Percentiles rank a stretch among this genome's conserved stretches.
Conservation (phyloP, 2,113 vertebrate species). For the Plestiodon gilberti region DNA sequence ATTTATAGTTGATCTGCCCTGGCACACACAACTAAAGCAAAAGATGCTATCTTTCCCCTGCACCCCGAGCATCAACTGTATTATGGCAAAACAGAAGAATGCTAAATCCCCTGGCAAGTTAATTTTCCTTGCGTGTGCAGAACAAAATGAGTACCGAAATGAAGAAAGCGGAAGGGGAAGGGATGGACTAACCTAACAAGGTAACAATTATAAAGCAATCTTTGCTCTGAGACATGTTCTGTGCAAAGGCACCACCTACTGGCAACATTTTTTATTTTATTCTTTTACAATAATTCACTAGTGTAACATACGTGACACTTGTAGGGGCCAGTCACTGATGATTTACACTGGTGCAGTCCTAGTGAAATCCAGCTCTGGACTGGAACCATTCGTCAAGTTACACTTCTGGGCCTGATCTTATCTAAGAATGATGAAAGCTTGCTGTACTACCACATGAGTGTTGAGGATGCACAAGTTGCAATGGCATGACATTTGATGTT, state of each 20-base stretch:
- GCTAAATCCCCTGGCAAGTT: not conserved
- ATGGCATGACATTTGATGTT: not conserved
- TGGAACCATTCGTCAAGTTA: not conserved
- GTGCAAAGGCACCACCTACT: conserved; percentile 81
- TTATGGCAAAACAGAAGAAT: not conserved
- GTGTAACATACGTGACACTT: not conserved
- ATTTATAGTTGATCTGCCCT: not conserved
- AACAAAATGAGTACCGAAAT: conserved; percentile 1
- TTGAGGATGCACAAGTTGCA: not conserved
- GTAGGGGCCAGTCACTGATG: not conserved
- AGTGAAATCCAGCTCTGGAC: conserved; percentile 4
- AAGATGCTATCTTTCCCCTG: not conserved
- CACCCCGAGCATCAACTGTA: not conserved
- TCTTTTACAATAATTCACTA: not conserved
- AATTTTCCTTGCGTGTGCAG: not conserved
- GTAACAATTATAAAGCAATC: not conserved
- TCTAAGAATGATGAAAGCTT: not conserved
- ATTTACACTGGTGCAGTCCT: not conserved
- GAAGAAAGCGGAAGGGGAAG: conserved; percentile 20
- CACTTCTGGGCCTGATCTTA: not conserved
- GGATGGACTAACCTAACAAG: conserved; percentile 2
- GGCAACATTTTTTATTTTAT: conserved; percentile 58
- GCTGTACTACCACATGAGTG: not conserved
- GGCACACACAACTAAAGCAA: conserved; percentile 38
- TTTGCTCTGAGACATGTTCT: conserved; percentile 64